A percentile compares a stretch with the other conserved stretches of the same genome.
Evolutionary conservation across 1,140 invertebrate species (phyloP).

Genomic region (Sitophilus oryzae): DNA sequence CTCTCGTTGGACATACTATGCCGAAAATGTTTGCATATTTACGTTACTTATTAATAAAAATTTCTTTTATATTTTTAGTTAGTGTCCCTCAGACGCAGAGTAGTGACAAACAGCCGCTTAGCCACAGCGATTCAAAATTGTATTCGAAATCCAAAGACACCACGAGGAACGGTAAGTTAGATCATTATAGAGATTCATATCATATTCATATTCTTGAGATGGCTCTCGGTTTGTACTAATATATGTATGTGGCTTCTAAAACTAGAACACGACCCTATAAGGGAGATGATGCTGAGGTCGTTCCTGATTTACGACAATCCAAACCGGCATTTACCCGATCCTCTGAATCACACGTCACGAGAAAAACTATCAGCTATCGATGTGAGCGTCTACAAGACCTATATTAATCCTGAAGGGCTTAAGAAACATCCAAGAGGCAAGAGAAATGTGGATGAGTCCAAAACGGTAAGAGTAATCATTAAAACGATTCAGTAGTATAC

Average conservation of each 20-base stretch:
- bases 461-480: no score
- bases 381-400: conserved; percentile 23
- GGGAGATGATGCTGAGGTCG: conserved; percentile 10
- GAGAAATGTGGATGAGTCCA: no score
- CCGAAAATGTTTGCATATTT: no score
- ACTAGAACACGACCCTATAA: not conserved
- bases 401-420: conserved; percentile 25
- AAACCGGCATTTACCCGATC: conserved; percentile 17
- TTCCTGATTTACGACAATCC: conserved; percentile 18
- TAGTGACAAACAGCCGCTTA: not conserved
- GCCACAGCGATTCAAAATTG: not conserved
- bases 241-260: not conserved
- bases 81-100: no score
- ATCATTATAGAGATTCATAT: no score
- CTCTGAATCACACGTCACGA: conserved; percentile 4
- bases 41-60: no score
- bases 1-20: no score
- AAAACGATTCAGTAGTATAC: no score
- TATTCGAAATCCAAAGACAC: not conserved
- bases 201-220: not conserved
- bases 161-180: no score
- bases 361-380: conserved; percentile 20
- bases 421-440: no score
- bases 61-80: no score
- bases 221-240: not conserved